These are phyloP conservation scores for Siniperca chuatsi DNA, from an alignment of 2,113 vertebrate genomes.

Conservation along the genomic window DNA sequence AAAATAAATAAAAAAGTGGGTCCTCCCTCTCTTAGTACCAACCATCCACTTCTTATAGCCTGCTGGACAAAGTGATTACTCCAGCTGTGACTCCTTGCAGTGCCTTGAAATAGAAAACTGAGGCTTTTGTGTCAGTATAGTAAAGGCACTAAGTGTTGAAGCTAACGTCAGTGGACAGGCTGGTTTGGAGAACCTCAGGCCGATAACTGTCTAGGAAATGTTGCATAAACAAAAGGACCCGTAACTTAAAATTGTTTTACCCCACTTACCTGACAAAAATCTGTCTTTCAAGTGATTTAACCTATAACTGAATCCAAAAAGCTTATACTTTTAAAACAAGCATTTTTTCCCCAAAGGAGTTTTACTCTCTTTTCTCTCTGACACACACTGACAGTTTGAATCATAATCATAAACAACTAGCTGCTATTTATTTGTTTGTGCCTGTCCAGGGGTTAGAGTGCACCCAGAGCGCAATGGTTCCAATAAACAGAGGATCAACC, in stretches of 20 bases:
- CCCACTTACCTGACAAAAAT: background rate
- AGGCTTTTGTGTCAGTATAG: slow-evolving; percentile 30
- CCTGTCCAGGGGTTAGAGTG: background rate
- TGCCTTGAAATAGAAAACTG: slow-evolving; percentile 40
- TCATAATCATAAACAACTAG: slow-evolving; percentile 3
- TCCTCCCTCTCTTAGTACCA: slow-evolving; percentile 1
- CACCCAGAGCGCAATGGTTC: background rate
- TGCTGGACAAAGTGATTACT: slow-evolving; percentile 31
- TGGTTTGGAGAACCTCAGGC: slow-evolving; percentile 30
- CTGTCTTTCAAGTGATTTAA: background rate
- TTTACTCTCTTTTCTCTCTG: background rate
- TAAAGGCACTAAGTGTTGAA: slow-evolving; percentile 37
- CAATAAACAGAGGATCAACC: background rate
- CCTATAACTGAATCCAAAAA: background rate
- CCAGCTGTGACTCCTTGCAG: slow-evolving; percentile 29
- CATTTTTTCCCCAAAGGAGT: slow-evolving; percentile 2
- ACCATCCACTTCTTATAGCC: slow-evolving; percentile 13
- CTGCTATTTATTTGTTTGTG: slow-evolving; percentile 20
- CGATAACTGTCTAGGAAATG: slow-evolving; percentile 18
- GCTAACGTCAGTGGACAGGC: slow-evolving; percentile 32
- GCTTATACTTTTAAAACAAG: background rate
- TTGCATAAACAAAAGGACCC: background rate
- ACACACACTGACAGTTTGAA: slow-evolving; percentile 20
- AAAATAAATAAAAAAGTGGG: slow-evolving; percentile 5
- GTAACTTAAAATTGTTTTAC: background rate